Evolutionary conservation across 2,113 vertebrate genomes (phyloP).

Genomic region (Ptyas mucosa): DNA sequence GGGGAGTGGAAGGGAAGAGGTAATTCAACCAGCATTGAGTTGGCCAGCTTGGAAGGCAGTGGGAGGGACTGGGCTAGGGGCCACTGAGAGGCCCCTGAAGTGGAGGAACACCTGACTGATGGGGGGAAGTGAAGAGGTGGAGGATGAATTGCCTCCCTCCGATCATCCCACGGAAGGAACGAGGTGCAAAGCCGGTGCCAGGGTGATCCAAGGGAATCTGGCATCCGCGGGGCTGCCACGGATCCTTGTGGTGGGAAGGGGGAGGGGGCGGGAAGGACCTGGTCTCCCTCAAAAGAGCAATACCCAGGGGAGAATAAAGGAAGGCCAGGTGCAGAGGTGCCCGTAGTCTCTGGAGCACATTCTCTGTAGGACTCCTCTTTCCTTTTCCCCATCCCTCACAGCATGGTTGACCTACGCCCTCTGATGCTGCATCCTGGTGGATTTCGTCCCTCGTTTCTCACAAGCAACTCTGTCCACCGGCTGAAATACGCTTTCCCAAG

Average conservation of each 20-base stretch:
- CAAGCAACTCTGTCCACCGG: slow-evolving; percentile 13
- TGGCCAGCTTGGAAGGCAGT: background rate
- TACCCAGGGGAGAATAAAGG: background rate
- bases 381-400: slow-evolving; percentile 34
- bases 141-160: background rate
- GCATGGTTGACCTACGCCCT: slow-evolving; percentile 11
- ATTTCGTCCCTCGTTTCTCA: slow-evolving; percentile 23
- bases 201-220: background rate
- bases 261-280: background rate
- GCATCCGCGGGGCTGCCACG: background rate
- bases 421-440: slow-evolving; percentile 18
- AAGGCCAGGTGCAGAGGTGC: background rate
- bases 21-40: background rate
- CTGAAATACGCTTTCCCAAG: slow-evolving; percentile 39
- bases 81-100: background rate
- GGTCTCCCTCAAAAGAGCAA: background rate
- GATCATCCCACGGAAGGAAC: background rate
- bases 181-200: background rate
- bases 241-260: background rate
- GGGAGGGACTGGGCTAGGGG: background rate
- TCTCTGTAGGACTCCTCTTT: background rate
- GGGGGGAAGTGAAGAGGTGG: background rate
- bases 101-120: background rate
- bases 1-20: background rate
- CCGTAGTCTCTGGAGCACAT: background rate